Conservation (phyloP, 1,140 invertebrate genomes). For the Pinna nobilis region DNA sequence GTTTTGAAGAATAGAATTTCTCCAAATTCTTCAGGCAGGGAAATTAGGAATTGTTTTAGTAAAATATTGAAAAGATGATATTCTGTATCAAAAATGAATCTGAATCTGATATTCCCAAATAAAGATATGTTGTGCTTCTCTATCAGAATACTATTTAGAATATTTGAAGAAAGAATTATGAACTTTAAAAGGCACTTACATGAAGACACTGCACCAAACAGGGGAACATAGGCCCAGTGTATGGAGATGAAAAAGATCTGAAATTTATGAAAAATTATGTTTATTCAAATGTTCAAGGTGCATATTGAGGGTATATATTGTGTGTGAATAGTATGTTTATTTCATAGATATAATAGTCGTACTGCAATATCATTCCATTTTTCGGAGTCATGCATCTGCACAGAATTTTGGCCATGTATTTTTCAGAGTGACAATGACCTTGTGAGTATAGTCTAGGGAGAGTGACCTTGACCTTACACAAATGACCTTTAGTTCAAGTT, state of each 20-base stretch:
- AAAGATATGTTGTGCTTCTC: no score
- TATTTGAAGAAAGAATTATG: no score
- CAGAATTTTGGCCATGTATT: neutral
- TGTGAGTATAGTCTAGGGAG: no score
- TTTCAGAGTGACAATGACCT: neutral
- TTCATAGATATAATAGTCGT: neutral
- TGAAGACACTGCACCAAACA: constrained; percentile 87
- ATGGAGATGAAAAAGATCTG: constrained; percentile 89
- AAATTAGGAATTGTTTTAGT: no score
- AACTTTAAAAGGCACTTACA: constrained; percentile 81
- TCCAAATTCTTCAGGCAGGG: no score
- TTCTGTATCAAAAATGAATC: no score
- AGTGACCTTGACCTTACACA: no score
- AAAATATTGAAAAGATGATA: no score
- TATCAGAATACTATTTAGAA: no score
- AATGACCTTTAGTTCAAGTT: no score
- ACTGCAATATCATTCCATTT: neutral
- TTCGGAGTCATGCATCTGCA: neutral
- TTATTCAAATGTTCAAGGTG: neutral
- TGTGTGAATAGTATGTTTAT: neutral
- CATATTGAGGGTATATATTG: neutral
- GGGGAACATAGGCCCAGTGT: constrained; percentile 93
- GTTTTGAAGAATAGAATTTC: no score
- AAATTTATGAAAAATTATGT: constrained; percentile 11
- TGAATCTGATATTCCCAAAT: no score